Base-by-base conservation (phyloP, 2,113 vertebrate species). In the Callipepla squamata region DNA sequence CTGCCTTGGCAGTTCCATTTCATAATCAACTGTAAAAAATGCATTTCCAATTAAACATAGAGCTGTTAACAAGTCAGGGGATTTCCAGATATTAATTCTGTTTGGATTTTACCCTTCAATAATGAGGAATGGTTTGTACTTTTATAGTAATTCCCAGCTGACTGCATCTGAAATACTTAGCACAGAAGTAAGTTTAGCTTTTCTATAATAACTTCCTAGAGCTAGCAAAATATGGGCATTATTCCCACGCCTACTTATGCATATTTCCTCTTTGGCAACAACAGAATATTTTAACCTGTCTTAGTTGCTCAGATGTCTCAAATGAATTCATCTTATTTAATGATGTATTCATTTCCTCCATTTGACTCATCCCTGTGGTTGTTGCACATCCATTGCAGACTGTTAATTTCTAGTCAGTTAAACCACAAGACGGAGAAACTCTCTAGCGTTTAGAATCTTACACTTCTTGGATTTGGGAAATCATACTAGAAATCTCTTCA, bases 321-420 rank as follows among this genome's bases (percentile, higher is more conserved):
- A 93, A 53, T 78, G 90, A 95, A 32, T 76, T 69, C 45, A 63
- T 87, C 38, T 93, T 95, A 80, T 89, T 97, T 96, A 97, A 96
- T 76, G 94, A 93, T 83, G 67, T 90, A 97, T 96, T 94, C 84
- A 95, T 94, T 95, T 96, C 63, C 78, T 92, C 38, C 73, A 19
- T 50, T 90, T 93, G 93, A 95, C 59, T 81, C 93, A 89, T 73
- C 13, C 20, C 55, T 93, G 50, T 14, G 22, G 74, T 63, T 95
- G 80, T 66, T 87, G 28, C 44, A 23, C 72, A 80, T 79, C 30
- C 50, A 73, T 50, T 61, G 66, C 19, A 62, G 68, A 28, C 53
- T 55, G 26, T 50, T 80, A 77, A 66, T 55, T 65, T 40, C 40
- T 91, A 67, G 7, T 50, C 40, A 59, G 57, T 63, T 80, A 90